These are phyloP conservation scores for Acleris holmiana DNA, from an alignment of 2,888 invertebrate species.

Conservation along the genomic window DNA sequence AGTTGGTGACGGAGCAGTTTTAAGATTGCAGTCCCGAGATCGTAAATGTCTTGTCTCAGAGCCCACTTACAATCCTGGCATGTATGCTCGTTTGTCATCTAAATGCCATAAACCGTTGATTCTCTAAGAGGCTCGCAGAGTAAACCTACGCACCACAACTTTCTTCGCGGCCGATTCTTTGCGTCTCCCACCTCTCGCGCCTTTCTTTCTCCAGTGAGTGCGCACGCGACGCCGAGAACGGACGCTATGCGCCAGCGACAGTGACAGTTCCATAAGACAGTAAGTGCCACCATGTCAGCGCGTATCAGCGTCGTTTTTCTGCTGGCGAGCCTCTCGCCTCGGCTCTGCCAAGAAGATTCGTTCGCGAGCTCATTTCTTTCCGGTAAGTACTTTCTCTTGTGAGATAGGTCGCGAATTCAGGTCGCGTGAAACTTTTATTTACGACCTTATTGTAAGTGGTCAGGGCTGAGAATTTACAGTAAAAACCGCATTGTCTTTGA, in stretches of 20 bases:
- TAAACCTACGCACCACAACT: constrained; percentile 15
- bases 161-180: constrained; percentile 37
- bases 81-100: no score
- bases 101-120: no score
- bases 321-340: constrained; percentile 50
- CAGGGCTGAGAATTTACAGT: no score
- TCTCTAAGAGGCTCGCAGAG: constrained; percentile 13
- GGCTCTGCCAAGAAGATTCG: constrained; percentile 87
- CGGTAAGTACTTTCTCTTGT: constrained; percentile 80
- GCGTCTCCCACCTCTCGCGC: constrained; percentile 51
- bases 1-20: no score
- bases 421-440: constrained; percentile 30
- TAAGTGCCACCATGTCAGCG: constrained; percentile 62
- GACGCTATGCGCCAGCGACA: constrained; percentile 51
- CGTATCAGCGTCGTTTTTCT: constrained; percentile 51
- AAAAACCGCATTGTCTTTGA: no score
- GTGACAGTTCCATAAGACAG: constrained; percentile 44
- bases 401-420: constrained; percentile 41
- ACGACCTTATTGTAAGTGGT: background rate
- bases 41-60: no score
- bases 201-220: constrained; percentile 69
- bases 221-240: constrained; percentile 43
- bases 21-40: no score
- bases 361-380: constrained; percentile 92
- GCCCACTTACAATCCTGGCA: no score